These are phyloP conservation scores for Amniataba percoides DNA, from an alignment of 2,797 vertebrate genomes.

Conservation along the genomic window DNA sequence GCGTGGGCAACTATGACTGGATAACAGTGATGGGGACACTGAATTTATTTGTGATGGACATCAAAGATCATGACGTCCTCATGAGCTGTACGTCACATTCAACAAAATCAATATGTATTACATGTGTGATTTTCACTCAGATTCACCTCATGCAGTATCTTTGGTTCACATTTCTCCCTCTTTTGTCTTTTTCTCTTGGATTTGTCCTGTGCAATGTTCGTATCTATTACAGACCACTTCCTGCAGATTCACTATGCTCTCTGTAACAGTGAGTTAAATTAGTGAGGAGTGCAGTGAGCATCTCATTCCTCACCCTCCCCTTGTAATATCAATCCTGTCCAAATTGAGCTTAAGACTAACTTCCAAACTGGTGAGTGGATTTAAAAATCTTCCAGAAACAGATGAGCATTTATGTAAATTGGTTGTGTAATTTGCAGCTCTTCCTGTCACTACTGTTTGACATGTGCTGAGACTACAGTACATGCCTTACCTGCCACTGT, in stretches of 20 bases:
- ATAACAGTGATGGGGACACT: neutral
- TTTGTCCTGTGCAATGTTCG: neutral
- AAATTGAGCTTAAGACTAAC: neutral
- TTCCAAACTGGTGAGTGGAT: conserved; percentile 1
- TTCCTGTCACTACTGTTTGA: conserved; percentile 15
- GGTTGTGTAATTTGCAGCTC: neutral
- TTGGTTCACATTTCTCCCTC: neutral
- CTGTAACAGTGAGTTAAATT: neutral
- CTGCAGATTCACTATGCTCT: neutral
- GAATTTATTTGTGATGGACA: neutral
- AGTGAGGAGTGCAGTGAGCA: neutral
- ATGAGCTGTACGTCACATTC: neutral
- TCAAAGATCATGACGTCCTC: neutral
- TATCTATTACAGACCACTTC: neutral
- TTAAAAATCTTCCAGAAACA: neutral
- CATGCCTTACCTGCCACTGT: conserved; percentile 93
- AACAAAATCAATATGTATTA: neutral
- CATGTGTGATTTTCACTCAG: neutral
- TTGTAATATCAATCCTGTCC: neutral
- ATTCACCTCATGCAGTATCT: neutral
- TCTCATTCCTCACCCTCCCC: neutral
- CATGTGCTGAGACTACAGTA: conserved; percentile 65
- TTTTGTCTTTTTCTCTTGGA: neutral
- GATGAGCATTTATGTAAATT: neutral
- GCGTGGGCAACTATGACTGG: neutral